These are phyloP conservation scores for Eurosta solidaginis DNA, from an alignment of 1,140 invertebrate genomes.

Conservation along the genomic window DNA sequence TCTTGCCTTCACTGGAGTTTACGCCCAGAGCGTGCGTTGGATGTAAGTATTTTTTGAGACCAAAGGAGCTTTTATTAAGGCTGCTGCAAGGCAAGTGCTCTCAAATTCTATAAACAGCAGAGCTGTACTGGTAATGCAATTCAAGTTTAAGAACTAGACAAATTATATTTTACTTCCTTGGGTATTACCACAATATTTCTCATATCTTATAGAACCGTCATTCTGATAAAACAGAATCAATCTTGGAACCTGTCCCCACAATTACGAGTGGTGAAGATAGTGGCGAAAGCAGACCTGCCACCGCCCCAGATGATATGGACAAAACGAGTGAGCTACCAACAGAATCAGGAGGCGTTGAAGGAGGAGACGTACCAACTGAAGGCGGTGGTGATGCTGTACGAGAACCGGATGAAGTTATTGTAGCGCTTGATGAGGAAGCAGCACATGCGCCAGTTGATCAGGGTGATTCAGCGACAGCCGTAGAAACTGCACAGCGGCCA, in stretches of 20 bases:
- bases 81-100: no score
- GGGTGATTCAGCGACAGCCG: constrained; percentile 62
- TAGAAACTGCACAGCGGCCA: constrained; percentile 34
- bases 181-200: no score
- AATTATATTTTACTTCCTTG: no score
- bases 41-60: no score
- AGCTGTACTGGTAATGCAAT: no score
- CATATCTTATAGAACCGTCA: no score
- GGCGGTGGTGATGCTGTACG: constrained; percentile 63
- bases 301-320: constrained; percentile 38
- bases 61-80: no score
- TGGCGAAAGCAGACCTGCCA: constrained; percentile 49
- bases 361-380: background rate
- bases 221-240: no score
- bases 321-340: background rate
- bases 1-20: no score
- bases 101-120: no score
- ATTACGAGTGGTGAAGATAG: constrained; percentile 54
- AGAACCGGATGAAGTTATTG: constrained; percentile 77
- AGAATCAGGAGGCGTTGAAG: background rate
- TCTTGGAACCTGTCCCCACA: constrained; percentile 28
- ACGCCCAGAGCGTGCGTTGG: no score
- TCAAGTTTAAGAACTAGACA: no score
- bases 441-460: constrained; percentile 61
- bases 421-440: constrained; percentile 61